These are phyloP conservation scores for Folsomia candida DNA, from an alignment of 2,888 invertebrate genomes.

Conservation along the genomic window DNA sequence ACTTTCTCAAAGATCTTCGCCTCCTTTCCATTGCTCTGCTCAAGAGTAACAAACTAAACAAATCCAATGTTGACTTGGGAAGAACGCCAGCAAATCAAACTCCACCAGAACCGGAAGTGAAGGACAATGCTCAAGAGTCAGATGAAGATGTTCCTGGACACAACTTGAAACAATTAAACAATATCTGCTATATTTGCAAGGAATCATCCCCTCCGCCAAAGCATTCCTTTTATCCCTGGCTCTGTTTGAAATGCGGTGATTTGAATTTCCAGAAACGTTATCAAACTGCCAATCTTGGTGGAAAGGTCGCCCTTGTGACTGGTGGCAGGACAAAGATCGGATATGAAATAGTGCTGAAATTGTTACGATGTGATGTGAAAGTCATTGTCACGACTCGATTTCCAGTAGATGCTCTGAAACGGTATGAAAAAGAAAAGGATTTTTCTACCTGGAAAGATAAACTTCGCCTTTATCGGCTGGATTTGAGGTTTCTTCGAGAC, in stretches of 20 bases:
- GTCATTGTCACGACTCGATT: constrained; percentile 32
- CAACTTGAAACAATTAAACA: background rate
- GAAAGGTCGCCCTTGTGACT: constrained; percentile 27
- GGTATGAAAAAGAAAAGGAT: constrained; percentile 23
- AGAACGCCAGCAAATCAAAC: no score
- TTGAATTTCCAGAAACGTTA: constrained; percentile 10
- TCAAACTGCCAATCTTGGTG: constrained; percentile 14
- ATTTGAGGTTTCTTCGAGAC: constrained; percentile 12
- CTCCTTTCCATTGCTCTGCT: no score
- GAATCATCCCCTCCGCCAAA: background rate
- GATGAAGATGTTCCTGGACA: no score
- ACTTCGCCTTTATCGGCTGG: constrained; percentile 24
- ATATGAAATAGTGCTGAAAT: constrained; percentile 25
- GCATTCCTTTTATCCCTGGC: background rate
- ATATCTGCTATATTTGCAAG: constrained; percentile 4
- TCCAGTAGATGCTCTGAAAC: constrained; percentile 26
- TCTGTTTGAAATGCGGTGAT: background rate
- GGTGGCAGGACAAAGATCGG: constrained; percentile 38
- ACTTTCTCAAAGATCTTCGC: no score
- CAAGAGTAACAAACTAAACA: no score
- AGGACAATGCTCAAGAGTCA: no score
- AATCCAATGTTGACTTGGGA: no score
- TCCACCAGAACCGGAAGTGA: no score
- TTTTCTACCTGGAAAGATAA: constrained; percentile 18
- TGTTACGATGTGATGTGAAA: constrained; percentile 24